Conservation (phyloP, 2,113 vertebrate genomes). For the Mesitornis unicolor region DNA sequence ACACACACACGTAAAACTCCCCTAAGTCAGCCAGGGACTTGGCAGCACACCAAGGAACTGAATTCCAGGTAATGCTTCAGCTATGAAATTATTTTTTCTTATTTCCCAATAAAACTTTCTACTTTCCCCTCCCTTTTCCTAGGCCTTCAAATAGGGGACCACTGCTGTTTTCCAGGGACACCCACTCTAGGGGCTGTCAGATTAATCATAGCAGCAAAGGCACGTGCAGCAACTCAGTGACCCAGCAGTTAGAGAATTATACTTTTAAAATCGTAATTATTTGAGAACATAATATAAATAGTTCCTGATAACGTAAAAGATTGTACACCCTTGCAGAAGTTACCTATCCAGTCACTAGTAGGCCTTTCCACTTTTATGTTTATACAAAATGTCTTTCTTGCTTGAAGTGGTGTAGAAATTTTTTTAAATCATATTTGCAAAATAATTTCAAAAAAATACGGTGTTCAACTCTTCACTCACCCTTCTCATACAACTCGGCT, state of each 20-base stretch:
- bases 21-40: neutral
- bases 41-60: neutral
- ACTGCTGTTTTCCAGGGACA: neutral
- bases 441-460: neutral
- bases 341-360: neutral
- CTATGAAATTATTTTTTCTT: neutral
- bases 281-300: neutral
- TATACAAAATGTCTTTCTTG: neutral
- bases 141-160: neutral
- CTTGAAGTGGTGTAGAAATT: neutral
- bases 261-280: neutral
- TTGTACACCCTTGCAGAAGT: neutral
- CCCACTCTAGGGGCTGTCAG: neutral
- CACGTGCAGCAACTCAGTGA: neutral
- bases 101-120: neutral
- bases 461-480: neutral
- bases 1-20: neutral
- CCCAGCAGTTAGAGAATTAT: neutral
- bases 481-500: fast-evolving
- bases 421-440: neutral
- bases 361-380: neutral
- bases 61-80: neutral
- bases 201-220: neutral
- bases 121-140: neutral
- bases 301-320: neutral